Percentiles rank a stretch among this genome's conserved stretches.
These are phyloP conservation scores for Alouatta palliata DNA, from an alignment of 2,113 vertebrate species.

Conservation along the genomic window DNA sequence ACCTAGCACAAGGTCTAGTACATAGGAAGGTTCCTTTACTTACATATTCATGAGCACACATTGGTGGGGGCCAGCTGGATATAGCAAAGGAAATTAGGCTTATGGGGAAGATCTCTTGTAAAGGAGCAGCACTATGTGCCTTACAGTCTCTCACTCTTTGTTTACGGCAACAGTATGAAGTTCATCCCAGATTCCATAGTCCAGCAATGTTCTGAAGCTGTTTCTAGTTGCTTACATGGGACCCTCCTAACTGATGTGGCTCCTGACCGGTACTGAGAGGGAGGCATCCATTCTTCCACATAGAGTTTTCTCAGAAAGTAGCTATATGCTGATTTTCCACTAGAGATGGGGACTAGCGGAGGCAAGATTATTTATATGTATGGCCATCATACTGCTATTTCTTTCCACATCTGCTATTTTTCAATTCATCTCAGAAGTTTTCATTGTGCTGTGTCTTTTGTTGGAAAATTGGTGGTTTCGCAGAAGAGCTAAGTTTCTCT, in stretches of 20 bases:
- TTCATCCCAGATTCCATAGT: not conserved
- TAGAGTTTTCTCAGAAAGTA: not conserved
- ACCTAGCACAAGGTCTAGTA: not conserved
- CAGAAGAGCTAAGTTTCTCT: slow-evolving; percentile 31
- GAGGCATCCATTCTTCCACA: not conserved
- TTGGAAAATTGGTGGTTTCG: not conserved
- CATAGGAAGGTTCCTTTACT: not conserved
- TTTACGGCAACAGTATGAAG: not conserved
- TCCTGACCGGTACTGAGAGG: not conserved
- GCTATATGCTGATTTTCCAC: not conserved
- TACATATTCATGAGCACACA: not conserved
- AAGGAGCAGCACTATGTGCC: not conserved
- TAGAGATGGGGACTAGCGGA: not conserved
- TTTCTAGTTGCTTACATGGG: not conserved
- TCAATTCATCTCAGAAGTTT: not conserved
- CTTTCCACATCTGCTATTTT: not conserved
- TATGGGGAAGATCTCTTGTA: not conserved
- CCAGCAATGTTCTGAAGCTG: not conserved
- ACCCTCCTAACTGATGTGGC: not conserved
- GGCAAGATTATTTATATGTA: not conserved
- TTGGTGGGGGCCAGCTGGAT: not conserved
- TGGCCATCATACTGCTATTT: not conserved
- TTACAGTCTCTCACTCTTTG: not conserved
- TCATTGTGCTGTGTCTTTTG: not conserved
- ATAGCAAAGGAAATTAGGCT: not conserved